Conservation (phyloP, 2,113 vertebrate genomes). For the Cariama cristata region DNA sequence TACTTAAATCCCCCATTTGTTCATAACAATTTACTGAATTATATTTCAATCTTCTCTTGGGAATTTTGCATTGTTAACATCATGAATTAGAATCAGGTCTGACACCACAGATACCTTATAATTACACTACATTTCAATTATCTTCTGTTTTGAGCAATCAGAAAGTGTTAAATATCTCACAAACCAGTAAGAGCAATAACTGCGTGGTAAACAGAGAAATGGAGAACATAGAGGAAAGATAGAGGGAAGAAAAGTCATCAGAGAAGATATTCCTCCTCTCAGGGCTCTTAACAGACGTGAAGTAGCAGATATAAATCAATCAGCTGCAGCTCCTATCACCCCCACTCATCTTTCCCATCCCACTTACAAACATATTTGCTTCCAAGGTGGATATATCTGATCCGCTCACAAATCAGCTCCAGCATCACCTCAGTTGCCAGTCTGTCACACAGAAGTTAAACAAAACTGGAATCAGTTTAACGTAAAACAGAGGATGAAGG, state of each 20-base stretch:
- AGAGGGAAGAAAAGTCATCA: neutral
- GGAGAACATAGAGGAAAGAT: neutral
- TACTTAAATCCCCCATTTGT: neutral
- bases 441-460: neutral
- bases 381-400: neutral
- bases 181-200: neutral
- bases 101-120: neutral
- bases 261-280: neutral
- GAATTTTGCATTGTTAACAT: neutral
- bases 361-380: neutral
- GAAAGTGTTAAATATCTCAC: neutral
- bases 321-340: neutral
- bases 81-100: neutral
- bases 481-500: neutral
- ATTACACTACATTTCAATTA: neutral
- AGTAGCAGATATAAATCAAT: neutral
- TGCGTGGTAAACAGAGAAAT: neutral
- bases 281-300: neutral
- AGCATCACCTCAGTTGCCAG: neutral
- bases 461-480: neutral
- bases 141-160: neutral
- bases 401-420: neutral
- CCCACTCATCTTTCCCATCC: neutral
- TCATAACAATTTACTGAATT: neutral
- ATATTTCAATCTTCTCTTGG: neutral